Evolutionary conservation across 2,797 vertebrate species (phyloP).

Genomic region (Myotis planiceps): DNA sequence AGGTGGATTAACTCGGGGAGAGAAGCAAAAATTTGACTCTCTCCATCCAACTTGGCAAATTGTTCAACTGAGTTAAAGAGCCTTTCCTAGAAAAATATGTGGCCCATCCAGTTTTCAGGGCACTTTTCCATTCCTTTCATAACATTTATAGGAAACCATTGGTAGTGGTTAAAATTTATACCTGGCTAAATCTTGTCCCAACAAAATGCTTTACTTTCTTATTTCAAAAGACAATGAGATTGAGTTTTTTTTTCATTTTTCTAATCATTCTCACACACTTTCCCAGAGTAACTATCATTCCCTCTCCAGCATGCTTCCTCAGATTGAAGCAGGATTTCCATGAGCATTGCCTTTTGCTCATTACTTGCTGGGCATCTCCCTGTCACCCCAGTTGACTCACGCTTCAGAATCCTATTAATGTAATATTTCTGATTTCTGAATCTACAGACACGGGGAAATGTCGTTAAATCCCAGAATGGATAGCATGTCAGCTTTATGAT

Average conservation of each 20-base stretch:
- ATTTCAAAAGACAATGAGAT: conserved; percentile 24
- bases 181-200: neutral
- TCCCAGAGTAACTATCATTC: neutral
- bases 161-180: conserved; percentile 1
- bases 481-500: conserved; percentile 44
- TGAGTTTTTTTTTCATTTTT: conserved; percentile 29
- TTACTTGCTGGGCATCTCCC: neutral
- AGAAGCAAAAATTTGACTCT: neutral
- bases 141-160: neutral
- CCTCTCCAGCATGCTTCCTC: neutral
- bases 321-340: neutral
- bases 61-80: neutral
- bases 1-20: neutral
- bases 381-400: neutral
- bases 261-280: neutral
- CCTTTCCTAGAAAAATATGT: neutral
- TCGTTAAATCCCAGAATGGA: conserved; percentile 47
- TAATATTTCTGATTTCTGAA: conserved; percentile 58
- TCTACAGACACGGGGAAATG: conserved; percentile 12
- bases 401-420: conserved; percentile 58
- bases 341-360: conserved; percentile 26
- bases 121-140: neutral
- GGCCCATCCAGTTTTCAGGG: neutral
- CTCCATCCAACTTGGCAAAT: neutral
- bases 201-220: neutral